phyloP scores from a whole-genome alignment of 2,888 invertebrate species.

The Eulithis prunata region DNA sequence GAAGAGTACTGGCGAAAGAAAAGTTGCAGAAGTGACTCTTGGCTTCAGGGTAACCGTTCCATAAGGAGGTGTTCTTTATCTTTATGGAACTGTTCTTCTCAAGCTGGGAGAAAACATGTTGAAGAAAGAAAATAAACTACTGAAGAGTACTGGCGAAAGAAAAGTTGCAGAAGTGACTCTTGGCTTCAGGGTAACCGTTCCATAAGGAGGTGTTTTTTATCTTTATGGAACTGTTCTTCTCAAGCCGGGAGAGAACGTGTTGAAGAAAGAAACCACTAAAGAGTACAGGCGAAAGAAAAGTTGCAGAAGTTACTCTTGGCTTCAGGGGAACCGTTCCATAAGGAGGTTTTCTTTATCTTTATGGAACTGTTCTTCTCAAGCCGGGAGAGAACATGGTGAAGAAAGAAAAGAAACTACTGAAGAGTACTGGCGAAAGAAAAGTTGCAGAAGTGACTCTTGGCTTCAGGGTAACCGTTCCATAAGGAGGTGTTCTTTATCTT shows the following conservation, averaged over 20 bases:
- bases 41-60: not conserved
- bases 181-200: not conserved
- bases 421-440: not conserved
- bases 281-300: too few species aligned
- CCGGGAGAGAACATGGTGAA: too few species aligned
- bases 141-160: too few species aligned
- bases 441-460: not conserved
- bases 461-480: not conserved
- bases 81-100: constrained; percentile 5
- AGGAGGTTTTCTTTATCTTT: constrained; percentile 24
- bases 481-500: too few species aligned
- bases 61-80: constrained; percentile 1
- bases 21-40: not conserved
- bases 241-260: not conserved
- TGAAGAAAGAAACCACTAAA: not conserved
- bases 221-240: constrained; percentile 8
- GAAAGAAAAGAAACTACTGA: not conserved
- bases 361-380: constrained; percentile 22
- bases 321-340: constrained; percentile 3
- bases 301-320: too few species aligned
- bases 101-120: not conserved
- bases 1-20: too few species aligned
- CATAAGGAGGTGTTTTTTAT: not conserved
- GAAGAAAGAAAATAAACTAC: too few species aligned
- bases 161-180: not conserved